Evolutionary conservation across 2,888 invertebrate species (phyloP), one percentile per base, ranked within the genome.

Genomic region (Phorcus lineatus): DNA sequence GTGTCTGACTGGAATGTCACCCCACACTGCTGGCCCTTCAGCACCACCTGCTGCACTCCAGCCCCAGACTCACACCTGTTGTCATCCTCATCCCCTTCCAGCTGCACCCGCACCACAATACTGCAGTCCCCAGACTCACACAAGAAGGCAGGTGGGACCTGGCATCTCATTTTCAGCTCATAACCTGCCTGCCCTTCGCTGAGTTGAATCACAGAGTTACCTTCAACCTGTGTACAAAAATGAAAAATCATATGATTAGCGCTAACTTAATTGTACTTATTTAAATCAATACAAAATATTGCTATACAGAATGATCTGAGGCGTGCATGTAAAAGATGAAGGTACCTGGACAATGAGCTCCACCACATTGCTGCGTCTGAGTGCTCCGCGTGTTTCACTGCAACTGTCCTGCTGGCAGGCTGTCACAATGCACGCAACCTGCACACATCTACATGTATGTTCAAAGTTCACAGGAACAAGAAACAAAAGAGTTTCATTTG

Each of bases 401-500:
- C 87, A 87, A 17, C 28, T 82, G 17, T 74, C 79, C 13, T 83
- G 77, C 17, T 77, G n/a, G 77, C 87, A 88, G 0, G 81, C 78
- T 16, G 82, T 81, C 6, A 88, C 85, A 28, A 84, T 85, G 82
- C 88, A 88, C n/a, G 84, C 83, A 19, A 87, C 53, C 87, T 87
- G 84, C 17, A 85, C 79, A 54, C 53, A 54, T 13, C 66, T 66
- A 52, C 47, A 13, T 9, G n/a, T 74, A 17, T 7, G 0, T 74
- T n/a, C 47, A 11, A 11, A 47, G 11, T 47, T 47, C 6, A 47
- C 47, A 47, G 7, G 47, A 47, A 47, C 47, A 47, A 36, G 6
- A 47, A 47, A 47, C 47, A 9, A 47, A 9, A 47, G 11, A 47
- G 13, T 47, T 9, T 36, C 36, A 36, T 4, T 7, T 36, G 36